Evolutionary conservation across 2,113 vertebrate species (phyloP).

Genomic region (Chloropsis cyanopogon): DNA sequence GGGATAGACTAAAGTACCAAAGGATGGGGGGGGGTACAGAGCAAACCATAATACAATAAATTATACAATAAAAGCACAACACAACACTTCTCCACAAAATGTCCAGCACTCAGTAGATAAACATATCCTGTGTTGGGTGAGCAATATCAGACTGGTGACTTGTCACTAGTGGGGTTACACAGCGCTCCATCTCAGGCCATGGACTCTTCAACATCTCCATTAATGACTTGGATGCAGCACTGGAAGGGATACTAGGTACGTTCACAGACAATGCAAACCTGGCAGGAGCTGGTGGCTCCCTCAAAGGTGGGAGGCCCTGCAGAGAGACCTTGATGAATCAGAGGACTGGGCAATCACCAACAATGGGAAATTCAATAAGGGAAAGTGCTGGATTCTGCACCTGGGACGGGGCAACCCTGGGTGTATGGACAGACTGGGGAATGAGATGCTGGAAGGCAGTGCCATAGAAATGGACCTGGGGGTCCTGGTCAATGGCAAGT

Average conservation of each 20-base stretch:
- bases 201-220: neutral
- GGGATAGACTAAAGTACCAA: no score
- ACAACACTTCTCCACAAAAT: neutral
- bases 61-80: no score
- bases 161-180: no score
- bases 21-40: no score
- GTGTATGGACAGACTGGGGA: accelerated
- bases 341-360: neutral
- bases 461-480: neutral
- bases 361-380: neutral
- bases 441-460: neutral
- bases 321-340: neutral
- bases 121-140: neutral
- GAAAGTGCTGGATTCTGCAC: neutral
- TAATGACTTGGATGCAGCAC: neutral
- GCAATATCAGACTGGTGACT: neutral
- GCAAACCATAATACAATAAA: no score
- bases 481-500: accelerated
- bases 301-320: no score
- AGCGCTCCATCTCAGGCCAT: neutral
- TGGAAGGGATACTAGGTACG: neutral
- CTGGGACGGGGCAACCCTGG: neutral
- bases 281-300: neutral
- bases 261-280: neutral
- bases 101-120: neutral